A percentile compares a stretch with the other conserved stretches of the same genome.
phyloP scores from a whole-genome alignment of 2,888 invertebrate species.

The Epistrophella euchroma region DNA sequence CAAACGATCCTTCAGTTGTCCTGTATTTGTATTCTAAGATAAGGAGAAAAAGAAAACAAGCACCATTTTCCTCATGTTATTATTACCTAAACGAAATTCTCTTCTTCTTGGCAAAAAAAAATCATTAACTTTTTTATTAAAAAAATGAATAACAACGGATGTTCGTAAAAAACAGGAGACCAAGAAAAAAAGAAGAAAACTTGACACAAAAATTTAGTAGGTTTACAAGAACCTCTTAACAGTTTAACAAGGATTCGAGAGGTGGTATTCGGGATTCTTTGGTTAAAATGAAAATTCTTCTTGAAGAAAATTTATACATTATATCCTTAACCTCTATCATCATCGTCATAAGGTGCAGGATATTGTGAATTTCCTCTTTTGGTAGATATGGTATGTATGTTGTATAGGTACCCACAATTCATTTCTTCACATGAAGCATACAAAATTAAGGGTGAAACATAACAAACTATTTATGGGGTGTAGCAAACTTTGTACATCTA shows the following conservation, averaged over 20 bases:
- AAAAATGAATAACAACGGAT: conserved; percentile 48
- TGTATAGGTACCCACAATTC: conserved; percentile 2
- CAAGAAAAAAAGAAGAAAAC: conserved; percentile 16
- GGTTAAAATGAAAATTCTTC: conserved; percentile 62
- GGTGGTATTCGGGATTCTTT: conserved; percentile 32
- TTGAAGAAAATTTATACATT: conserved; percentile 31
- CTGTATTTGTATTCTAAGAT: conserved; percentile 30
- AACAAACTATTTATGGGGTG: conserved; percentile 47
- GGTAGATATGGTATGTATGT: conserved; percentile 9
- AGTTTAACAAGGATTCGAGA: conserved; percentile 4
- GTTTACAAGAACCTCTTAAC: conserved; percentile 26
- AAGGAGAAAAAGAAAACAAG: neutral
- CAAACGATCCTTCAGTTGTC: conserved; percentile 68
- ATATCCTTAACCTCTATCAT: conserved; percentile 26
- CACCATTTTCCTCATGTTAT: conserved; percentile 67
- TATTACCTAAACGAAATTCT: conserved; percentile 61
- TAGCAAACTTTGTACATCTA: conserved; percentile 13
- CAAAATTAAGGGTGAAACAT: conserved; percentile 51
- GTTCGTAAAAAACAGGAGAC: conserved; percentile 43
- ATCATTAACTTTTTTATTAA: conserved; percentile 70
- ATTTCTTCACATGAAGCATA: conserved; percentile 40
- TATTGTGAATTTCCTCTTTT: conserved; percentile 50
- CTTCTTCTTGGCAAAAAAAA: conserved; percentile 44
- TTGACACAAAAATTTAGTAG: conserved; percentile 52
- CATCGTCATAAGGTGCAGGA: conserved; percentile 55